Conservation (phyloP, 2,888 invertebrate genomes). For the Malacosoma neustria region DNA sequence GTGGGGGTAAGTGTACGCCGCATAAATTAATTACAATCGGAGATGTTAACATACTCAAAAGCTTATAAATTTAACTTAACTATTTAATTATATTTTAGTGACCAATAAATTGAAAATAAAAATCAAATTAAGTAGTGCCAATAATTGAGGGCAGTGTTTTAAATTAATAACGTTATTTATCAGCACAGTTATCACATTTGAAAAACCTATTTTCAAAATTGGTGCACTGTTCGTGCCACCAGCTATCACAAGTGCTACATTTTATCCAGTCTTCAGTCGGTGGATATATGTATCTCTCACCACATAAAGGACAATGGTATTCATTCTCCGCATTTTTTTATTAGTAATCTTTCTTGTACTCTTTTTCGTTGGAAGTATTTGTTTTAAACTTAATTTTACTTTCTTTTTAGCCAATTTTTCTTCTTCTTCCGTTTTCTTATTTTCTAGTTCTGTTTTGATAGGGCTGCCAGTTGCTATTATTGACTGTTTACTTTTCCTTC, state of each 20-base stretch:
- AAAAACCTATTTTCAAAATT: conserved; percentile 4
- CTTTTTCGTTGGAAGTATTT: conserved; percentile 6
- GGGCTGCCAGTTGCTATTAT: conserved; percentile 11
- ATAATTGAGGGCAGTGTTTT: no score
- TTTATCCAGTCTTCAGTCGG: conserved; percentile 11
- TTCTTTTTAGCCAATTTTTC: no score
- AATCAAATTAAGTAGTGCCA: conserved; percentile 7
- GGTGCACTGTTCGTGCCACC: conserved; percentile 10
- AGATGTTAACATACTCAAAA: conserved; percentile 3
- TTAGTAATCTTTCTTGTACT: background rate
- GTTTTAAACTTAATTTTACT: conserved; percentile 7
- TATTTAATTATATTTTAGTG: no score
- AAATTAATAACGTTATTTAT: conserved; percentile 7
- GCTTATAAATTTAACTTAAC: no score
- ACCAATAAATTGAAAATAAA: no score
- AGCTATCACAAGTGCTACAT: conserved; percentile 8
- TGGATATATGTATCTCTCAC: conserved; percentile 8
- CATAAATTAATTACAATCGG: no score
- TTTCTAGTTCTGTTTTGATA: conserved; percentile 9
- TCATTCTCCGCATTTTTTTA: conserved; percentile 3
- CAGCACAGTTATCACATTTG: no score
- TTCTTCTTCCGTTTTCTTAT: conserved; percentile 8
- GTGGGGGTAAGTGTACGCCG: conserved; percentile 11
- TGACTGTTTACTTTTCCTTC: conserved; percentile 8
- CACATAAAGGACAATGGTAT: conserved; percentile 6